Evolutionary conservation across 1,140 invertebrate genomes (phyloP).

Genomic region (Micrasema minimum): DNA sequence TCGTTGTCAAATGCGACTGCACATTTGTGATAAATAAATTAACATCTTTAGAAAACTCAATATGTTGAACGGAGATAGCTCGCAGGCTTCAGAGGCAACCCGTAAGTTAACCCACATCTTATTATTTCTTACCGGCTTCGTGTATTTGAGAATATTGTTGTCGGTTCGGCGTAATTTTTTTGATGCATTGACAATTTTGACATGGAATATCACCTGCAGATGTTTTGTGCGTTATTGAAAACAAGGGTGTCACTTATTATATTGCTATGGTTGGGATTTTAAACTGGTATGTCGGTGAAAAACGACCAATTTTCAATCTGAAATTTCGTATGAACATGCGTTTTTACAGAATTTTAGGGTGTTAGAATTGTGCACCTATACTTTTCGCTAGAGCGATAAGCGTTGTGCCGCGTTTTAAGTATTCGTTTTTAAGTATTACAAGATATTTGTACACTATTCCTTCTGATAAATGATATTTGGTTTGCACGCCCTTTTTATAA

Average conservation of each 20-base stretch:
- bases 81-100: constrained; percentile 46
- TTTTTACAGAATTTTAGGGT: constrained; percentile 9
- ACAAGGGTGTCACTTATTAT: constrained; percentile 8
- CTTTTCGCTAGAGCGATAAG: not conserved
- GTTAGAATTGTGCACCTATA: not conserved
- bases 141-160: constrained; percentile 28
- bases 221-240: constrained; percentile 27
- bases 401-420: constrained; percentile 1
- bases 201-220: constrained; percentile 25
- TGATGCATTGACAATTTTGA: constrained; percentile 40
- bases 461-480: not conserved
- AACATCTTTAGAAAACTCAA: constrained; percentile 31
- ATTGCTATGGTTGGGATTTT: not conserved
- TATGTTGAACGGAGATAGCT: constrained; percentile 52
- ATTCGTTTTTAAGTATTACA: not conserved
- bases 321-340: not conserved
- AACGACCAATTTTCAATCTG: not conserved
- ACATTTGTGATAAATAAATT: constrained; percentile 45
- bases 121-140: not conserved
- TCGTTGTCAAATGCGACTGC: constrained; percentile 44
- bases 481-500: constrained; percentile 21
- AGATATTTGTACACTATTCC: not conserved
- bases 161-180: constrained; percentile 13
- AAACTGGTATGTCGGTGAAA: not conserved
- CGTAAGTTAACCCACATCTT: constrained; percentile 37